Evolutionary conservation across 2,888 invertebrate species (phyloP), one percentile per base, ranked within the genome.

Genomic region (Balanococcus diminutus): DNA sequence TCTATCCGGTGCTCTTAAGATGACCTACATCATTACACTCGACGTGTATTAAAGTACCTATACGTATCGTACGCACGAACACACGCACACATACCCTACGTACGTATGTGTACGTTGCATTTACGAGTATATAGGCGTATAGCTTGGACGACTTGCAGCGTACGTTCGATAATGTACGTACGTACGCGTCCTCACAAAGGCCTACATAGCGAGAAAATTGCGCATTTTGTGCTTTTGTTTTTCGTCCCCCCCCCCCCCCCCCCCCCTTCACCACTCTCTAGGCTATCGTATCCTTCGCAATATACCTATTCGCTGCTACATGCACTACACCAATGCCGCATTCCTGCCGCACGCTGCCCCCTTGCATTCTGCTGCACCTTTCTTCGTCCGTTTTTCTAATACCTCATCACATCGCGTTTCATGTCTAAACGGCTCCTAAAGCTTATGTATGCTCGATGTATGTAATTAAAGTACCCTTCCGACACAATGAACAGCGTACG

Each of bases 11-110:
- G 28, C 67, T 67, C 67, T 67, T 67, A 67, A 67, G 67, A 67
- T 67, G 67, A 67, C 67, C 67, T 67, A 67, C 67, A 67, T 67
- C 67, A 67, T 28, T 67, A 67, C 67, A 67, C 67, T 67, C 67
- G 67, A 67, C 67, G 28, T 67, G 28, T 31, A 28, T 67, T 28
- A 28, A 67, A 25, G 67, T 28, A 28, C 28, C 14, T 31, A 67
- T 28, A 28, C 28, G 46, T 46, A 16, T 14, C 5, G 36, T 46
- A 46, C 14, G 46, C 46, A 46, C 46, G 11, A 19, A 22, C 56
- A 56, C 67, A 67, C 67, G 28, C 67, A 67, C 28, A 16, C 11
- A 28, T 19, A 56, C 22, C 56, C 6, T 22, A 22, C n/a, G n/a
- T 22, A 56, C 56, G 22, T 22, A 9, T 22, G 22, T 51, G 22